phyloP scores from a whole-genome alignment of 2,797 vertebrate genomes.

The Artibeus lituratus region DNA sequence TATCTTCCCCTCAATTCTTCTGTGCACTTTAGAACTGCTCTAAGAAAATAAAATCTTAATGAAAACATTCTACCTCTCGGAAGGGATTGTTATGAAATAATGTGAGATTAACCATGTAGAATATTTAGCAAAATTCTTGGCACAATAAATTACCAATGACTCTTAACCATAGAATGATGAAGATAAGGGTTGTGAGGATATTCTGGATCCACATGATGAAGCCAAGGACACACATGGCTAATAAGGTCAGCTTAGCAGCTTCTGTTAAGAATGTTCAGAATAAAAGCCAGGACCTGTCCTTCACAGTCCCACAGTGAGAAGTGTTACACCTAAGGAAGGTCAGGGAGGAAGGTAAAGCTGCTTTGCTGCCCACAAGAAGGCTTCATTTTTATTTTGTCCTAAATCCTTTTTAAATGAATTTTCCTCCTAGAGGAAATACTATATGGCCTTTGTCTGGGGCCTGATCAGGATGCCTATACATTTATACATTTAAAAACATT shows the following conservation, averaged over 20 bases:
- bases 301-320: background rate
- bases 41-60: background rate
- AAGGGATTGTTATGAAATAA: background rate
- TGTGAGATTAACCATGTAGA: background rate
- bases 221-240: background rate
- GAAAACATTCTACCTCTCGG: background rate
- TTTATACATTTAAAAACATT: constrained; percentile 73
- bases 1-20: background rate
- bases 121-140: background rate
- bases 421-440: constrained; percentile 77
- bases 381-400: constrained; percentile 62
- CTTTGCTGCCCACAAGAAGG: background rate
- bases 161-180: background rate
- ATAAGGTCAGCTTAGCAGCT: background rate
- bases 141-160: background rate
- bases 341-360: background rate
- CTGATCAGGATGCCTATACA: constrained; percentile 59
- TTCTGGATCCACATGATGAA: background rate
- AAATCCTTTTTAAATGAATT: constrained; percentile 78
- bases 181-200: background rate
- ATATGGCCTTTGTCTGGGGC: constrained; percentile 50
- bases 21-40: background rate
- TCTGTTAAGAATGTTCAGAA: background rate
- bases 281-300: background rate
- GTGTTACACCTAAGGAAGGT: background rate